phyloP scores from a whole-genome alignment of 2,113 vertebrate species.

The Pseudorhombus dupliciocellatus region DNA sequence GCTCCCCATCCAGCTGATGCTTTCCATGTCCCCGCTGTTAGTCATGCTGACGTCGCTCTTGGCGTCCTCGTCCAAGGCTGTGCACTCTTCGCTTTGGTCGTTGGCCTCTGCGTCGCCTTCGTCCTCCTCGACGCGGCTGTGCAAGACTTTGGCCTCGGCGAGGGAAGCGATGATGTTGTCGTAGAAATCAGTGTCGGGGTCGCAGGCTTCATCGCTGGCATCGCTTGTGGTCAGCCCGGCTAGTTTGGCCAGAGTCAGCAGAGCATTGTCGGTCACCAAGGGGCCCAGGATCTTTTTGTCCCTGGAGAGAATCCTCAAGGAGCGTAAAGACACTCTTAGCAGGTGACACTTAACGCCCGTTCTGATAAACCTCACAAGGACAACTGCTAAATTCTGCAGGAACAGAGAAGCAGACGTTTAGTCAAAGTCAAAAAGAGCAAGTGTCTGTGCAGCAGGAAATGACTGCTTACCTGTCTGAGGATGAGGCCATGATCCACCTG shows the following conservation, averaged over 20 bases:
- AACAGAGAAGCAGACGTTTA: constrained; percentile 2
- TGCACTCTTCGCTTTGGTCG: constrained; percentile 27
- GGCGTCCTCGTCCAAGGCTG: constrained; percentile 36
- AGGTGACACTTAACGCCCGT: constrained; percentile 47
- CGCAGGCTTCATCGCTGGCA: constrained; percentile 31
- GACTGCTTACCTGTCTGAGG: constrained; percentile 74
- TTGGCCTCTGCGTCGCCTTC: constrained; percentile 8
- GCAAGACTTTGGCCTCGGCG: constrained; percentile 48
- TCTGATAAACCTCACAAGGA: constrained; percentile 73
- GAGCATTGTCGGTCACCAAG: constrained; percentile 68
- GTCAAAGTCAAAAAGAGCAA: neutral
- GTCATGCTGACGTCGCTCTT: constrained; percentile 45
- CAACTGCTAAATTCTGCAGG: constrained; percentile 67
- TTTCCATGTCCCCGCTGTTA: constrained; percentile 55
- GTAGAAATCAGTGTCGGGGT: constrained; percentile 63
- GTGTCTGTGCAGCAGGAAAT: neutral
- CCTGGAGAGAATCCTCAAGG: constrained; percentile 76
- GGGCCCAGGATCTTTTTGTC: constrained; percentile 76
- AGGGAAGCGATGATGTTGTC: constrained; percentile 62
- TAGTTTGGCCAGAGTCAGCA: constrained; percentile 71
- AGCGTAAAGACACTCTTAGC: constrained; percentile 63
- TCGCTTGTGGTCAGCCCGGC: constrained; percentile 63
- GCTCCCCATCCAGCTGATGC: constrained; percentile 45
- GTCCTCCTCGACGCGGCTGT: constrained; percentile 10
- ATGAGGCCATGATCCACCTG: constrained; percentile 68